Evolutionary conservation across 2,113 vertebrate species (phyloP).

Genomic region (Podarcis muralis): DNA sequence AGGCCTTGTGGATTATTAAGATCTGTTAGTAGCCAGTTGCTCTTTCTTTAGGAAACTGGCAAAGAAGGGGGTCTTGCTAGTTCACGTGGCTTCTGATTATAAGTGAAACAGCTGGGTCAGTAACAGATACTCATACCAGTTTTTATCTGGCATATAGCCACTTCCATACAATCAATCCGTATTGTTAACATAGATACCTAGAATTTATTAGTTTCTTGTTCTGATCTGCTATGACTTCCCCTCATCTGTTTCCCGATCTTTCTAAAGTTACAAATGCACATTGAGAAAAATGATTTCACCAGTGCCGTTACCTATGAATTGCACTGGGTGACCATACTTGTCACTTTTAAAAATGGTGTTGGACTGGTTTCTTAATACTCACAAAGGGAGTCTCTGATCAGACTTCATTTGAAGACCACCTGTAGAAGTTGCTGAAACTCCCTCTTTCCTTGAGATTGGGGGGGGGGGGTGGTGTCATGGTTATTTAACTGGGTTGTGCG

Average conservation of each 20-base stretch:
- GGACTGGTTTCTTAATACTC: background rate
- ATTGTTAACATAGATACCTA: conserved; percentile 19
- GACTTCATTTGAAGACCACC: background rate
- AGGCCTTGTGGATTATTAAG: conserved; percentile 72
- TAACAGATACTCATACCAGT: conserved; percentile 55
- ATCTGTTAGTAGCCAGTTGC: conserved; percentile 72
- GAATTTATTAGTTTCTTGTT: background rate
- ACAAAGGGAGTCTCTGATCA: no score
- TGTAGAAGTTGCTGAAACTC: background rate
- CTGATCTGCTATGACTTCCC: background rate
- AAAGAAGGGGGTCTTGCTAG: conserved; percentile 63
- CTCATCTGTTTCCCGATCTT: background rate
- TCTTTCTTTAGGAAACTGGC: conserved; percentile 72
- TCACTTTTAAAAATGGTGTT: background rate
- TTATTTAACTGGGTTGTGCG: background rate
- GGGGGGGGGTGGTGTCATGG: background rate
- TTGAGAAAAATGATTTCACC: background rate
- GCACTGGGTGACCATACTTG: background rate
- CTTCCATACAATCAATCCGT: conserved; percentile 46
- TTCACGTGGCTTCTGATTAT: conserved; percentile 67
- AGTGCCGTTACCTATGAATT: background rate
- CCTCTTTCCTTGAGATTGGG: background rate
- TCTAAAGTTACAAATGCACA: background rate
- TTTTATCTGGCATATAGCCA: conserved; percentile 61
- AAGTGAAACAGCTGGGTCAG: conserved; percentile 68